A percentile compares a stretch with the other conserved stretches of the same genome.
Evolutionary conservation across 1,140 invertebrate species (phyloP).

Genomic region (Atta texana): DNA sequence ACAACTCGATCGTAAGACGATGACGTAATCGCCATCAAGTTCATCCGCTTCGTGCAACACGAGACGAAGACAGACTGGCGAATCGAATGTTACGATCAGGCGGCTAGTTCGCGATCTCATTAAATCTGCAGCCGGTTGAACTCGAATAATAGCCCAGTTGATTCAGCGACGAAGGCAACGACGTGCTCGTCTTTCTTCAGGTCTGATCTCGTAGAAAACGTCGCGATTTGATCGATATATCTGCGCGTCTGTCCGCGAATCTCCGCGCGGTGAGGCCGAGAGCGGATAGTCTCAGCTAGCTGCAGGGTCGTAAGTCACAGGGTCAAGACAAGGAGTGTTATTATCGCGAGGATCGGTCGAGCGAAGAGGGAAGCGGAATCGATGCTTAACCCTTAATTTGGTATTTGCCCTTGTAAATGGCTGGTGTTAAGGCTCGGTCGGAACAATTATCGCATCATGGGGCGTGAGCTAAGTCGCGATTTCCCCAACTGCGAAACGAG

Average conservation of each 20-base stretch:
- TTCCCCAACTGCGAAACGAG: neutral
- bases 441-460: slow-evolving; percentile 59
- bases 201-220: slow-evolving; percentile 30
- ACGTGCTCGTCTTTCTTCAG: slow-evolving; percentile 28
- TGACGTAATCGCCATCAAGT: slow-evolving; percentile 77
- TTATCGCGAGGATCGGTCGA: slow-evolving; percentile 23
- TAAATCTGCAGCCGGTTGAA: slow-evolving; percentile 63
- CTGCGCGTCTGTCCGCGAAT: slow-evolving; percentile 37
- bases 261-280: neutral
- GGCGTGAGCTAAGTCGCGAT: slow-evolving; percentile 16
- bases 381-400: slow-evolving; percentile 53
- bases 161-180: slow-evolving; percentile 50
- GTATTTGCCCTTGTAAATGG: slow-evolving; percentile 58
- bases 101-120: slow-evolving; percentile 70
- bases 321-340: slow-evolving; percentile 60
- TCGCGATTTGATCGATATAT: slow-evolving; percentile 66
- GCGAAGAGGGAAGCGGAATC: neutral
- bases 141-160: slow-evolving; percentile 53
- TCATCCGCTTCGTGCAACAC: slow-evolving; percentile 49
- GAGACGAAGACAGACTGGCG: slow-evolving; percentile 67
- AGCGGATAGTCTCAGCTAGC: neutral
- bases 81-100: slow-evolving; percentile 66
- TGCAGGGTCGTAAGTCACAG: slow-evolving; percentile 38
- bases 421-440: slow-evolving; percentile 44
- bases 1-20: slow-evolving; percentile 66